Conservation (phyloP, 2,888 invertebrate species). For the Clanis bilineata region DNA sequence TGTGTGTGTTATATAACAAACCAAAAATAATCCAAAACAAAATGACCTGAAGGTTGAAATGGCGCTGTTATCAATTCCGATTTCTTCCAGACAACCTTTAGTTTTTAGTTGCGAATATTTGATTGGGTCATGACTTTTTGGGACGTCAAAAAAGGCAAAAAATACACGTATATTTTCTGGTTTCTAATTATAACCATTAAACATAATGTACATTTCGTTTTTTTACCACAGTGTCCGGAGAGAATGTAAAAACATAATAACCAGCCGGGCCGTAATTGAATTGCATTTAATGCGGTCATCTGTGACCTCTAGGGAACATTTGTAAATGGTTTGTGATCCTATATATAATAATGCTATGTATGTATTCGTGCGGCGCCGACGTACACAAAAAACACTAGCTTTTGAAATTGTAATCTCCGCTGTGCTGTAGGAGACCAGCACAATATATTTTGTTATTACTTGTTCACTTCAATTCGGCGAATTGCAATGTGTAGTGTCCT, state of each 20-base stretch:
- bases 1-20: not conserved
- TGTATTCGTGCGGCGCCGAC: constrained; percentile 30
- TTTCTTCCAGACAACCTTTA: not conserved
- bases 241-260: constrained; percentile 1
- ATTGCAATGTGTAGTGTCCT: too few relatives aligned
- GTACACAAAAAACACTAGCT: constrained; percentile 52
- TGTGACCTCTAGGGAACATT: constrained; percentile 12
- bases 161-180: not conserved
- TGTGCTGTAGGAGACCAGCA: constrained; percentile 9
- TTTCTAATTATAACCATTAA: not conserved
- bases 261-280: not conserved
- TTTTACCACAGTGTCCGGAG: not conserved
- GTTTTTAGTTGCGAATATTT: not conserved
- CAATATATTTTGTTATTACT: constrained; percentile 5
- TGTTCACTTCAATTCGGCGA: not conserved
- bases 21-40: not conserved
- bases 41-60: not conserved
- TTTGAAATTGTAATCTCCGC: constrained; percentile 57
- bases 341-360: constrained; percentile 9
- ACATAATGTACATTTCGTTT: not conserved
- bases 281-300: constrained; percentile 7
- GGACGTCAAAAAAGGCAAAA: not conserved
- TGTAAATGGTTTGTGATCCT: not conserved
- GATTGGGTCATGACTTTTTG: not conserved
- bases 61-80: not conserved